Evolutionary conservation across 2,888 invertebrate species (phyloP).

Genomic region (Micoletzkya japonica): DNA sequence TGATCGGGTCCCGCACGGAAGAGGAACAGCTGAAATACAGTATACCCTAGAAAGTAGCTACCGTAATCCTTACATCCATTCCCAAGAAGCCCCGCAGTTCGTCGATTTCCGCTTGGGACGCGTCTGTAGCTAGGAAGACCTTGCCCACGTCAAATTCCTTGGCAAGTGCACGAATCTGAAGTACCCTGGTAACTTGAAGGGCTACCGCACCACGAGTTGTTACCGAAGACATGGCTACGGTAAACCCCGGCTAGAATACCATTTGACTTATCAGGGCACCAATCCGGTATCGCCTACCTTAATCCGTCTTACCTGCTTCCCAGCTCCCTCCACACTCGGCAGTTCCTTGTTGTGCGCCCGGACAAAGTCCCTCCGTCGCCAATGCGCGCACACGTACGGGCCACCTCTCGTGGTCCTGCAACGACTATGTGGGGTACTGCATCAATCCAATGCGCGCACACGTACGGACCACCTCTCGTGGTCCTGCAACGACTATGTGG

Average conservation of each 20-base stretch:
- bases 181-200: not conserved
- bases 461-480: constrained; percentile 72
- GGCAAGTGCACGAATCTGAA: constrained; percentile 34
- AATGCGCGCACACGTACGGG: constrained; percentile 82
- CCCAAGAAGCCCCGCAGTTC: too few relatives aligned
- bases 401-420: constrained; percentile 66
- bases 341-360: constrained; percentile 76
- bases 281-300: too few relatives aligned
- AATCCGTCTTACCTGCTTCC: constrained; percentile 79
- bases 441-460: constrained; percentile 85
- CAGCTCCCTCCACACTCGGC: constrained; percentile 79
- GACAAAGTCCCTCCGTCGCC: constrained; percentile 86
- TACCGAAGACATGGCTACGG: too few relatives aligned
- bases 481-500: constrained; percentile 48
- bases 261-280: too few relatives aligned
- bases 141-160: constrained; percentile 35
- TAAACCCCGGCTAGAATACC: too few relatives aligned
- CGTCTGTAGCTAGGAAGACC: constrained; percentile 57
- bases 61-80: constrained; percentile 63
- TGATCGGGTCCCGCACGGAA: constrained; percentile 34
- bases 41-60: constrained; percentile 2
- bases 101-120: constrained; percentile 63
- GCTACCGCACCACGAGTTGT: not conserved
- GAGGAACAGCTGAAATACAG: constrained; percentile 16
- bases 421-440: too few relatives aligned